These are phyloP conservation scores for Hedya salicella DNA, from an alignment of 2,888 invertebrate genomes.

Conservation along the genomic window DNA sequence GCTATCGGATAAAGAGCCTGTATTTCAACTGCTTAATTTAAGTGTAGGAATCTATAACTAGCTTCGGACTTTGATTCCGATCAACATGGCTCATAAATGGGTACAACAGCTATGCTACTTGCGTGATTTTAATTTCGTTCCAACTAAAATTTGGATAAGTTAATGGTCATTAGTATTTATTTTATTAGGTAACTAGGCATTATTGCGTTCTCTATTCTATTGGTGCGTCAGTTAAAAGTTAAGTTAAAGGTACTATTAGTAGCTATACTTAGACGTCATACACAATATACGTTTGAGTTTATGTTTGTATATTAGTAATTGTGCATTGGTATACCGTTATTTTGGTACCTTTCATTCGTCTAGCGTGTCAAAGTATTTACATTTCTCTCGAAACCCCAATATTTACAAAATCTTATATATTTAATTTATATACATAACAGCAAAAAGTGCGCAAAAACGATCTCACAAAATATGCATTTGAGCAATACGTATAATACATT, in stretches of 20 bases:
- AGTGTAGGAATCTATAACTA: slow-evolving; percentile 33
- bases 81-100: slow-evolving; percentile 18
- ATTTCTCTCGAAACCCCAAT: slow-evolving; percentile 68
- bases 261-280: slow-evolving; percentile 64
- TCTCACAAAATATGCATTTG: slow-evolving; percentile 85
- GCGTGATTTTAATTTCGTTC: slow-evolving; percentile 5
- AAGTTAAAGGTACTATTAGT: slow-evolving; percentile 53
- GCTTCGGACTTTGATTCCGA: slow-evolving; percentile 26
- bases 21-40: slow-evolving; percentile 32
- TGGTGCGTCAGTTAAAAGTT: slow-evolving; percentile 65
- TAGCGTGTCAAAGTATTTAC: slow-evolving; percentile 45
- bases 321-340: slow-evolving; percentile 79
- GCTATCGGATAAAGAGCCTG: slow-evolving; percentile 12
- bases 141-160: slow-evolving; percentile 26
- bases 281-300: slow-evolving; percentile 68
- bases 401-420: slow-evolving; percentile 61
- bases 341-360: slow-evolving; percentile 77
- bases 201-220: slow-evolving; percentile 69
- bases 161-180: slow-evolving; percentile 14
- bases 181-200: slow-evolving; percentile 49
- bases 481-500: slow-evolving; percentile 80
- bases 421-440: slow-evolving; percentile 79
- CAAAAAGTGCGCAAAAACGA: slow-evolving; percentile 84
- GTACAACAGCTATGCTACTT: slow-evolving; percentile 20
- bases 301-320: slow-evolving; percentile 69